Evolutionary conservation across 2,113 vertebrate genomes (phyloP).

Genomic region (Pangasianodon gigas): DNA sequence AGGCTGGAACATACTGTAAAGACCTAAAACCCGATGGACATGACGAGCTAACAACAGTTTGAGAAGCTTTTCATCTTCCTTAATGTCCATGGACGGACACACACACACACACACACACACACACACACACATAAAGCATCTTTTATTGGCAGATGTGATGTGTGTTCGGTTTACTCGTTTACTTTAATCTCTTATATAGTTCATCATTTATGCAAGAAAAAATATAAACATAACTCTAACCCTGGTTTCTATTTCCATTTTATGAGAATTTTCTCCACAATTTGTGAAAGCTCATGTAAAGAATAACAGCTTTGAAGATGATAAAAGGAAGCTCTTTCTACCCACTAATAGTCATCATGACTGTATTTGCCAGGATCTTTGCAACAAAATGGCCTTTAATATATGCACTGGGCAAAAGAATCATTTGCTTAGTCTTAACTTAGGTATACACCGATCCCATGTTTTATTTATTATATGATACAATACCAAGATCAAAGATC

Average conservation of each 20-base stretch:
- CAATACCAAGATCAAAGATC: background rate
- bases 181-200: slow-evolving; percentile 40
- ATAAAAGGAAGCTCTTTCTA: slow-evolving; percentile 14
- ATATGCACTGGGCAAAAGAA: background rate
- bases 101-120: slow-evolving; percentile 9
- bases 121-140: background rate
- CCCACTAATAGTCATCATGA: background rate
- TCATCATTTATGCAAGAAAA: slow-evolving; percentile 23
- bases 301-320: slow-evolving; percentile 33
- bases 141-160: slow-evolving; percentile 3
- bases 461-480: background rate
- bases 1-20: background rate
- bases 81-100: slow-evolving; percentile 5
- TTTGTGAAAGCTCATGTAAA: slow-evolving; percentile 21
- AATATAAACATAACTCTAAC: slow-evolving; percentile 1
- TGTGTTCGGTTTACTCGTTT: slow-evolving; percentile 14
- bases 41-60: slow-evolving; percentile 9
- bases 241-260: background rate
- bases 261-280: background rate
- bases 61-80: slow-evolving; percentile 19
- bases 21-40: background rate
- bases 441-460: background rate
- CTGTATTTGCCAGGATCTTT: slow-evolving; percentile 2
- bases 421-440: background rate
- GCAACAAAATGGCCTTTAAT: background rate